Evolutionary conservation across 1,140 invertebrate species (phyloP).

Genomic region (Aphis gossypii): DNA sequence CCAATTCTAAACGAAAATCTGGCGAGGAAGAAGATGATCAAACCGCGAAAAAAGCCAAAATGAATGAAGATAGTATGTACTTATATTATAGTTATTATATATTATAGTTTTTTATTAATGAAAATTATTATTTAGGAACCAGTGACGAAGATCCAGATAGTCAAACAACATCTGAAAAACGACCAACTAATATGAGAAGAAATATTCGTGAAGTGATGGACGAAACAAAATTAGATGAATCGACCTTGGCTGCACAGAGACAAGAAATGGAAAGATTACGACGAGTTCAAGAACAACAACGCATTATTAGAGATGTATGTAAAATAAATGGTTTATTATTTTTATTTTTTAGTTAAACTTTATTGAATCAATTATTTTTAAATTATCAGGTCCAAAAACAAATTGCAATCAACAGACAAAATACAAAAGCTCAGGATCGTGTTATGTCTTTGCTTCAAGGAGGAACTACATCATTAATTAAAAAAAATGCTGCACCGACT

Average conservation of each 20-base stretch:
- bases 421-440: conserved; percentile 71
- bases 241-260: conserved; percentile 88
- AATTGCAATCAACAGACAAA: conserved; percentile 74
- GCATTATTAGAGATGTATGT: conserved; percentile 74
- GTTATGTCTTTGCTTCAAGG: conserved; percentile 76
- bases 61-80: conserved; percentile 33
- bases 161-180: conserved; percentile 66
- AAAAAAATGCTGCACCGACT: conserved; percentile 63
- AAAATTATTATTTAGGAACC: conserved; percentile 59
- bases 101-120: conserved; percentile 58
- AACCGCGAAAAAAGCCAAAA: conserved; percentile 57
- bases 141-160: conserved; percentile 58
- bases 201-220: conserved; percentile 92
- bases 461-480: conserved; percentile 66
- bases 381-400: conserved; percentile 71
- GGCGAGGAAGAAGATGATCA: conserved; percentile 61
- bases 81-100: too few species aligned
- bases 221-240: conserved; percentile 89
- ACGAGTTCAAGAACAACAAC: conserved; percentile 83
- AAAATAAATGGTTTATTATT: background rate
- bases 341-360: background rate
- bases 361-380: background rate
- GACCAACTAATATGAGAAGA: conserved; percentile 75
- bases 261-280: conserved; percentile 88
- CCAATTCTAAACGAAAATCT: conserved; percentile 57